Base-by-base conservation (phyloP, 2,797 vertebrate species). In the Darevskia mixta region DNA sequence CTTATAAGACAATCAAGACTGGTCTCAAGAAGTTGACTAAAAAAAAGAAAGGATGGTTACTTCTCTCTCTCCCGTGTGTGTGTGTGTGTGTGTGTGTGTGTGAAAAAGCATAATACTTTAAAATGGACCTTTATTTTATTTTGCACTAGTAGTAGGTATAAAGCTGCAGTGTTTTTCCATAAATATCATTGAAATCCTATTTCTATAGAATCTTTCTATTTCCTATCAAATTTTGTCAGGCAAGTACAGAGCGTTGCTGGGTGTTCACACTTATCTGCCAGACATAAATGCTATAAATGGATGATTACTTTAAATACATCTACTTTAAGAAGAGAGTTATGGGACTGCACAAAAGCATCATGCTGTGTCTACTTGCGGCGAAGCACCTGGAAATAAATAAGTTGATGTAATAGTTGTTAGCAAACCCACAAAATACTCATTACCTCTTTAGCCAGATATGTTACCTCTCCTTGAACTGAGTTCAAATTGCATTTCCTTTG, bases 291-390 rank as follows among this genome's bases (percentile, higher is more conserved):
- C 91, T 92, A 95, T 96, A 97, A 97, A 96, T 95, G 94, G 96
- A 96, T 96, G 95, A 97, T 97, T 96, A 92, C 96, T 95, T 95
- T 96, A 97, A 97, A 97, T 96, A 95, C 77, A n/a, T 92, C 93
- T 95, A 95, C 95, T 94, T 95, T 95, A 93, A 95, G 95, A 95
- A 94, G 88, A 89, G 94, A 95, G 94, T 95, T 96, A 94, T 88
- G 95, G 95, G 95, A 95, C 92, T 93, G 95, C 89, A 96, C 95
- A 96, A 96, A 96, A 96, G 94, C 93, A 89, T 95, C 96, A 96
- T 88, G 92, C 96, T 97, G 96, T 95, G 96, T 93, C 94, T 96
- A 93, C 94, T 91, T 92, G 92, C 92, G 91, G 95, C 94, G 94
- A 97, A 93, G 94, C 92, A 95, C 95, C 93, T 94, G 89, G 94